Percentiles rank a stretch among this genome's conserved stretches.
Evolutionary conservation across 2,113 vertebrate species (phyloP).

Genomic region (Gallinago undulata): DNA sequence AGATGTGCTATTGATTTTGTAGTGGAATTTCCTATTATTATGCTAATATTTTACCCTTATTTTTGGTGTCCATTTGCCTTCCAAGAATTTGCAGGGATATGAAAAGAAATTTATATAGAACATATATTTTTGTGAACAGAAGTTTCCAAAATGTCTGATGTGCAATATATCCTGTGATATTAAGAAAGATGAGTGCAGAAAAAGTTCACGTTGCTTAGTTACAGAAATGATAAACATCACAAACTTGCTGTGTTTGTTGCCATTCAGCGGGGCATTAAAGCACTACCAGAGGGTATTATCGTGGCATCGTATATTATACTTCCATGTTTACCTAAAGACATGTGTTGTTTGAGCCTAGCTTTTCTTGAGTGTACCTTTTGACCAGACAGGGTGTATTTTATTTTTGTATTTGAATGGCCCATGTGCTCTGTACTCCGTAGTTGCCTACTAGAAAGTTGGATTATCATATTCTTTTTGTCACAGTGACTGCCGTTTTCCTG

Average conservation of each 20-base stretch:
- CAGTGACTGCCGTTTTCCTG: neutral
- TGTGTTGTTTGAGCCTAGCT: neutral
- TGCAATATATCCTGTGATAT: neutral
- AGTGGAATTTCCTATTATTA: neutral
- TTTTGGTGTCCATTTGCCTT: neutral
- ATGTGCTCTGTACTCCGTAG: neutral
- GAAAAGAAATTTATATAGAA: neutral
- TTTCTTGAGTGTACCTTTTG: neutral
- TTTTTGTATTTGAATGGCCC: neutral
- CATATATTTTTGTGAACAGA: neutral
- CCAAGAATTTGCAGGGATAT: neutral
- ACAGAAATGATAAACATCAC: slow-evolving; percentile 12
- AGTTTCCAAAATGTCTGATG: neutral
- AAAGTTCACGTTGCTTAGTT: neutral
- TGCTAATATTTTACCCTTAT: neutral
- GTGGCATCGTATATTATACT: neutral
- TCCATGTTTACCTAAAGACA: neutral
- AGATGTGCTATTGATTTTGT: neutral
- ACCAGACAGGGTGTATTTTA: neutral
- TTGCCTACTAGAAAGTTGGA: neutral
- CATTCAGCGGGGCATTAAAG: neutral
- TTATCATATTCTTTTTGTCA: neutral
- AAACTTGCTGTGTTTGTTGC: neutral
- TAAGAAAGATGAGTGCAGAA: neutral
- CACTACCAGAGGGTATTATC: neutral